These are phyloP conservation scores for Syngnathus typhle DNA, from an alignment of 2,113 vertebrate genomes.

Conservation along the genomic window DNA sequence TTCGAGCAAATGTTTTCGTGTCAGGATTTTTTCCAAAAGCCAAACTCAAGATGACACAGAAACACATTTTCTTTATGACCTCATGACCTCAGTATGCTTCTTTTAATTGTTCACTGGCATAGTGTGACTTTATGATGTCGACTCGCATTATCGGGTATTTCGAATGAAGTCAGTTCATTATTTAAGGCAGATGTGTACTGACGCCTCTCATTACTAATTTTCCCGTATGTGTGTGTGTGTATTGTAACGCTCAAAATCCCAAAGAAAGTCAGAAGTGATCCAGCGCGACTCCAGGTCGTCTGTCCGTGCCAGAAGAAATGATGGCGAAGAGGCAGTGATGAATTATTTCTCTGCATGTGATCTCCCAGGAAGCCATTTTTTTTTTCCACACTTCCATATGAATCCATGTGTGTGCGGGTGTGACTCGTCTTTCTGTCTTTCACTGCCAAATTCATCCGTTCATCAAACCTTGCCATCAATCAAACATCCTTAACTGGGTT, in stretches of 20 bases:
- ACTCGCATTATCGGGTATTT: background rate
- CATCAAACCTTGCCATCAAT: background rate
- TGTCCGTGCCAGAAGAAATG: background rate
- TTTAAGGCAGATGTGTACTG: constrained; percentile 5
- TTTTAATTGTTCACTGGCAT: background rate
- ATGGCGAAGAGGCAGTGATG: background rate
- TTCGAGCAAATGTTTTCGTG: no score
- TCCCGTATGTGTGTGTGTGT: background rate
- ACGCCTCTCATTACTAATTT: background rate
- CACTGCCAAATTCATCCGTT: background rate
- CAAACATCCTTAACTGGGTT: background rate
- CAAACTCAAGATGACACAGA: background rate
- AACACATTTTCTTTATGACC: background rate
- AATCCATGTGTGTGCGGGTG: background rate
- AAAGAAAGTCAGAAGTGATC: background rate
- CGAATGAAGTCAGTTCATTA: background rate
- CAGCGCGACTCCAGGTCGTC: background rate
- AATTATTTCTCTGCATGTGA: background rate
- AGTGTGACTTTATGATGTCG: background rate
- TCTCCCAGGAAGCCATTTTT: constrained; percentile 1
- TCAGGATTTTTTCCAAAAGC: background rate
- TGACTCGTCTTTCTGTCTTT: background rate
- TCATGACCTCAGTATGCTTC: background rate
- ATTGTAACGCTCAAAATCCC: background rate
- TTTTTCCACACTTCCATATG: background rate